Percentiles rank a stretch among this genome's conserved stretches.
These are phyloP conservation scores for Myiotriccus ornatus DNA, from an alignment of 2,797 vertebrate genomes.

Conservation along the genomic window DNA sequence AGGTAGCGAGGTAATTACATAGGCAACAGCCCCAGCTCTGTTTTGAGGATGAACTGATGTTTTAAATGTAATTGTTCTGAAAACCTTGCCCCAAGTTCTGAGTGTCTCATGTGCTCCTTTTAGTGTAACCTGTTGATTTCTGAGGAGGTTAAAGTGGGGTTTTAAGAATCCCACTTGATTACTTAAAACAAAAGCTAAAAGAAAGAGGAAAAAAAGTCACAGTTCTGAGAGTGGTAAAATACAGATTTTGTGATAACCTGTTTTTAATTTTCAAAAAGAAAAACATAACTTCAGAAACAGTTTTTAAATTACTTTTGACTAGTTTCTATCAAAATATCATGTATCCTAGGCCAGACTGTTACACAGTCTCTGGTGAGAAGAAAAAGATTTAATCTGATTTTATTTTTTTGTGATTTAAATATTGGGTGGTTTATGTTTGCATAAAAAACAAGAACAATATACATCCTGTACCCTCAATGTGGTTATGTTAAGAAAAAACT, in stretches of 20 bases:
- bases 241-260: neutral
- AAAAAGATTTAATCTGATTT: neutral
- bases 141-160: neutral
- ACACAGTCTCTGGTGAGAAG: neutral
- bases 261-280: neutral
- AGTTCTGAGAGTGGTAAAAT: neutral
- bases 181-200: neutral
- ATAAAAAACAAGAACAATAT: neutral
- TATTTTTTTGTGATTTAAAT: neutral
- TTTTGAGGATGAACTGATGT: neutral
- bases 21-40: neutral
- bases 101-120: neutral
- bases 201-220: neutral
- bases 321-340: neutral
- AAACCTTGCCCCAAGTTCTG: neutral
- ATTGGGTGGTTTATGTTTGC: rapidly evolving
- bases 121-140: neutral
- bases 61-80: neutral
- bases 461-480: rapidly evolving
- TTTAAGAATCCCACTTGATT: neutral
- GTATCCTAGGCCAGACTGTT: neutral
- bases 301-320: neutral
- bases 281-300: neutral
- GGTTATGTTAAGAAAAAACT: neutral
- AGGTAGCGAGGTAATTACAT: neutral